Base-by-base conservation (phyloP, 2,113 vertebrate genomes). In the Alectura lathami region DNA sequence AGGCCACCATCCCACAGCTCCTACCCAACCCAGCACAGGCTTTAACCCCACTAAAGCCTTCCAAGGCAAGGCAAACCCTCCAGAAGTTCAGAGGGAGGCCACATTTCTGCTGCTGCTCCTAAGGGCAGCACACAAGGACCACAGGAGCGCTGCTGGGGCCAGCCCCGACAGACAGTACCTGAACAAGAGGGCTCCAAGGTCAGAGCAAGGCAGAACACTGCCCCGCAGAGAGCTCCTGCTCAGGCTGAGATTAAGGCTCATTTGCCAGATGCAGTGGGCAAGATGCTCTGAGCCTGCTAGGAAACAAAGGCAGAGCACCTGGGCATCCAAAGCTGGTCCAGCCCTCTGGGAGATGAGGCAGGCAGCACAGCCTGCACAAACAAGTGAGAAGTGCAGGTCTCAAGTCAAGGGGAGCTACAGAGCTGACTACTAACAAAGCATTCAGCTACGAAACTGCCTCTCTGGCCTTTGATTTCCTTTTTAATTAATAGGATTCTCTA, bases 181-280 rank as follows among this genome's bases (percentile, higher is more conserved):
- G 9, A 30, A 27, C 7, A 15, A 8, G 50, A 50, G 1, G 2
- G 0, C 6, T 42, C 23, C 10, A 26, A 59, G 26, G 5, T 17
- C n/a, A 23, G 48, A 54, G 4, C 29, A 18, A 2, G 22, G 29
- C 53, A 4, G 24, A 40, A 43, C 29, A 14, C n/a, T 13, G 34
- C 13, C 22, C 30, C 2, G 57, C 47, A 56, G 42, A 80, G 50
- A 54, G 34, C 53, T 30, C 4, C 83, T 32, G 57, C 70, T 29
- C 27, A 3, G 17, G 3, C 8, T 8, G 45, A 62, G 40, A 9
- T 56, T 17, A 23, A 29, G 4, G 3, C 36, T 23, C 18, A 3
- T 10, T 10, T 54, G 29, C 15, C 10, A 64, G 22, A 12, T 36
- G 43, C 68, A 51, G 2, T 30, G 38, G 29, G 29, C 51, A 47